Conservation (phyloP, 2,797 vertebrate species). For the Prionace glauca region DNA sequence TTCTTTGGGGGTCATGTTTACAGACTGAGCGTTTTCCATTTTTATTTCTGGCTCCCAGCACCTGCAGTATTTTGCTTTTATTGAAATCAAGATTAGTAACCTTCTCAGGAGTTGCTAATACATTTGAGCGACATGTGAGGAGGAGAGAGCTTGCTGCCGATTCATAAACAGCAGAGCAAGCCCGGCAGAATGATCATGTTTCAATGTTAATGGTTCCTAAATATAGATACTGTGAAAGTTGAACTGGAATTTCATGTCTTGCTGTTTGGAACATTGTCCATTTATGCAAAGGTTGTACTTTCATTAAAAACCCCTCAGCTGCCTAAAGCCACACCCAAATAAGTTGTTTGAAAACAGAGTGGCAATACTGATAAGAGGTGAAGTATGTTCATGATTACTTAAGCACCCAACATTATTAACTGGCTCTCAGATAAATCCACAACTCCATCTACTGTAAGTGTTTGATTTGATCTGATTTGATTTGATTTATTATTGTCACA, state of each 20-base stretch:
- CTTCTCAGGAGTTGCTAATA: neutral
- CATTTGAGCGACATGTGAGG: neutral
- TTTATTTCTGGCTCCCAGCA: too few species aligned
- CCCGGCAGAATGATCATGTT: neutral
- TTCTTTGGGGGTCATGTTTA: too few species aligned
- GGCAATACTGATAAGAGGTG: neutral
- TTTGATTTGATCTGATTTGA: too few species aligned
- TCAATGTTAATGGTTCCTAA: slow-evolving; percentile 22
- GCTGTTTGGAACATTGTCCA: too few species aligned
- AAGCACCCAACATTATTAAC: neutral
- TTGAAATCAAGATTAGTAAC: neutral
- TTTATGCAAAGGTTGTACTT: neutral
- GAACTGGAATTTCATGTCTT: slow-evolving; percentile 14
- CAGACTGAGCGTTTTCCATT: too few species aligned
- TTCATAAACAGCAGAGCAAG: neutral
- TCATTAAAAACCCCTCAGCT: neutral
- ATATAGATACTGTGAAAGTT: neutral
- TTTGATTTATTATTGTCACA: too few species aligned
- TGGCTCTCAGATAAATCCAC: neutral
- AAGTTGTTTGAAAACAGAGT: neutral
- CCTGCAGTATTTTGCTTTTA: neutral
- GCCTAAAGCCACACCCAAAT: neutral
- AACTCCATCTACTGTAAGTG: neutral
- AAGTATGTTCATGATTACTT: neutral
- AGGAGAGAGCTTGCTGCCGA: neutral